phyloP scores from a whole-genome alignment of 1,140 invertebrate species.

The Cotesia vestalis region DNA sequence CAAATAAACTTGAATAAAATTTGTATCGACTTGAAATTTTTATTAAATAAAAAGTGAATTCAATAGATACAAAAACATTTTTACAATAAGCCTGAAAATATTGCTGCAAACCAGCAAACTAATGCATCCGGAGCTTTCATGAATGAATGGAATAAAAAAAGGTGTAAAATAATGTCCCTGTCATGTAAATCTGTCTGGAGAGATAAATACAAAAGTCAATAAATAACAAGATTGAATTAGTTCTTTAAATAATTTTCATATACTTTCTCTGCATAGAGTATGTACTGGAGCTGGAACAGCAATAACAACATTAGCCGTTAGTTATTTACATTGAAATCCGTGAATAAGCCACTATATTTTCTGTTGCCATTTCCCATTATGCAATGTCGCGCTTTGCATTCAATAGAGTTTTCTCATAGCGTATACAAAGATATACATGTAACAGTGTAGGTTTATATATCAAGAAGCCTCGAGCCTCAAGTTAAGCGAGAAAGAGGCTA shows the following conservation, averaged over 20 bases:
- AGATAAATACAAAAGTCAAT: background rate
- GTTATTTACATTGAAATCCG: conserved; percentile 9
- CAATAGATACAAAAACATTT: no score
- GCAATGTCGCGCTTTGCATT: conserved; percentile 49
- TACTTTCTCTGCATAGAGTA: background rate
- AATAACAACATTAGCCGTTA: conserved; percentile 1
- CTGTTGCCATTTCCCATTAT: conserved; percentile 41
- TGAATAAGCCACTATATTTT: conserved; percentile 26
- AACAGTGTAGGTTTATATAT: background rate
- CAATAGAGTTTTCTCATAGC: conserved; percentile 27
- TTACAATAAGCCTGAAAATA: no score
- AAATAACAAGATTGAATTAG: background rate
- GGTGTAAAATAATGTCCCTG: background rate
- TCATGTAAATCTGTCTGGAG: background rate
- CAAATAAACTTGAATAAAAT: no score
- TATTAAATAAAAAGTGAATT: no score
- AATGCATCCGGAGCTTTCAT: no score
- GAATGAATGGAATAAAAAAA: background rate
- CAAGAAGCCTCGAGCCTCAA: conserved; percentile 33
- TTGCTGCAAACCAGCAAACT: no score
- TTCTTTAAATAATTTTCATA: conserved; percentile 8
- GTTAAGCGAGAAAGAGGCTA: conserved; percentile 38
- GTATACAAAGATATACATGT: conserved; percentile 24
- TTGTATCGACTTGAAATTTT: no score
- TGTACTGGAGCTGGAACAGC: no score